phyloP scores from a whole-genome alignment of 2,113 vertebrate species.

The Orycteropus afer region DNA sequence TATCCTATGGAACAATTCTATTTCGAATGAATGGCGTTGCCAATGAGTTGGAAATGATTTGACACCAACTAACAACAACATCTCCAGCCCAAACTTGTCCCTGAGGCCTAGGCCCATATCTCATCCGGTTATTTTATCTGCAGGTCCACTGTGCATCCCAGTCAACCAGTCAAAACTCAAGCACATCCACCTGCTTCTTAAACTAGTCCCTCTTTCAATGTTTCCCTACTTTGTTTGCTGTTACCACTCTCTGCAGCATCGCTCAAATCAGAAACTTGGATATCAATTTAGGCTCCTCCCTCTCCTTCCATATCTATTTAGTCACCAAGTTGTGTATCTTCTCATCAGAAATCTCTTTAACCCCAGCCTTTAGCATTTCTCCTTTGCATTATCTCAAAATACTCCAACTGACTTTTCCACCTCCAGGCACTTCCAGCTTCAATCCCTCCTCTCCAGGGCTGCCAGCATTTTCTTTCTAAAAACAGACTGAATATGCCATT shows the following conservation, averaged over 20 bases:
- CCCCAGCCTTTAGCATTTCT: background rate
- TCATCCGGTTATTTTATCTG: background rate
- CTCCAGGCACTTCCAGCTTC: background rate
- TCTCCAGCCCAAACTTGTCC: background rate
- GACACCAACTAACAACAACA: no score
- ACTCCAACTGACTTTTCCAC: background rate
- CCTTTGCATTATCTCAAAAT: background rate
- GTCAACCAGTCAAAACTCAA: background rate
- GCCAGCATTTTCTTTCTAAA: constrained; percentile 31
- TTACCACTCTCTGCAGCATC: no score
- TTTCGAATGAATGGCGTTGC: no score
- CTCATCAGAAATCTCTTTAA: background rate
- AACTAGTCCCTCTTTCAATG: background rate
- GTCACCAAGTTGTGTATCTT: background rate
- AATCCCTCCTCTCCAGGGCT: background rate
- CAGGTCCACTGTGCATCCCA: background rate
- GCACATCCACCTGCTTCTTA: background rate
- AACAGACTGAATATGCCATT: background rate
- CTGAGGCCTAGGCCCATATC: background rate
- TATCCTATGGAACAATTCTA: no score
- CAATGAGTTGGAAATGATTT: no score
- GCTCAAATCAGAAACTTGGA: background rate
- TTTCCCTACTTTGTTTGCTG: background rate
- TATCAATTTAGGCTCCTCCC: background rate
- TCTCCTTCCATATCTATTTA: background rate